Percentiles rank a stretch among this genome's conserved stretches.
phyloP scores from a whole-genome alignment of 2,888 invertebrate species.

The Ellobium chinense region DNA sequence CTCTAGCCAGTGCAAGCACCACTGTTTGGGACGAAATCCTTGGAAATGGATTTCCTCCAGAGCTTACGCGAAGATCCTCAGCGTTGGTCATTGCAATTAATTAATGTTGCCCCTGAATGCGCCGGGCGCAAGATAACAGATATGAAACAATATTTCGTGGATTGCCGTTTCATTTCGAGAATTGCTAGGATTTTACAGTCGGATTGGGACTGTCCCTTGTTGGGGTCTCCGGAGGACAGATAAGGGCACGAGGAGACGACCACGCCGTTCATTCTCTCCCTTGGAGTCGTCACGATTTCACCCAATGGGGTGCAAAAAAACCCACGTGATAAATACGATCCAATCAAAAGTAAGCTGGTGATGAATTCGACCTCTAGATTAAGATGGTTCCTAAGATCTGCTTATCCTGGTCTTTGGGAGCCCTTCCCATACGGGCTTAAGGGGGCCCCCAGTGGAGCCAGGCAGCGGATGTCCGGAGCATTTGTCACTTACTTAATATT shows the following conservation, averaged over 20 bases:
- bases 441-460: no score
- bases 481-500: no score
- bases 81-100: not conserved
- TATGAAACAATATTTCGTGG: constrained; percentile 24
- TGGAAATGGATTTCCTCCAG: no score
- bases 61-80: no score
- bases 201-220: not conserved
- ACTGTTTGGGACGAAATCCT: no score
- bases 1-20: no score
- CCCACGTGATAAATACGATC: constrained; percentile 20
- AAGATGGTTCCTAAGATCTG: not conserved
- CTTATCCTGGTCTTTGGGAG: not conserved
- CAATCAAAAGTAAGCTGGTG: constrained; percentile 34
- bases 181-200: constrained; percentile 17
- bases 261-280: constrained; percentile 11
- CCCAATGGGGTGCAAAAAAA: constrained; percentile 19
- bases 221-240: not conserved
- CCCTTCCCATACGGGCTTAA: no score
- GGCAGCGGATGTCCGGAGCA: no score
- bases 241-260: constrained; percentile 17
- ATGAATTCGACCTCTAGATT: constrained; percentile 25
- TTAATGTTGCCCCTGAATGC: not conserved
- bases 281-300: constrained; percentile 16
- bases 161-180: constrained; percentile 19
- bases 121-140: not conserved